Evolutionary conservation across 2,797 vertebrate species (phyloP), one percentile per base, ranked within the genome.

Genomic region (Rhabdomys pumilio): DNA sequence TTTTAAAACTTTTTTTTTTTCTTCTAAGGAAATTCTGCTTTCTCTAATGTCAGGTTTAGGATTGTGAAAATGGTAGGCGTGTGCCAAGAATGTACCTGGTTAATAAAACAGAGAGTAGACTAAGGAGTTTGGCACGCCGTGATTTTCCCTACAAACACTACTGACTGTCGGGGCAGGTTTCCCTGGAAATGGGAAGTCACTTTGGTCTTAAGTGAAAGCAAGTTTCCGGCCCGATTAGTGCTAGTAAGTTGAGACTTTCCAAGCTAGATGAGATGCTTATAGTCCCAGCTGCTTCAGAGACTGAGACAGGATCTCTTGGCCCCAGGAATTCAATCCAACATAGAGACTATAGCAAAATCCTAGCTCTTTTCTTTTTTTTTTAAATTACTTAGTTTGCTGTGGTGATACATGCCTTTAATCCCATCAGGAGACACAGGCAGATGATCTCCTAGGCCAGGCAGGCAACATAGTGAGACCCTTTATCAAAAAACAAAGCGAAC

Each of bases 1-100:
- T 95, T 95, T 95, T 87, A 97, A 97, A 91, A 81, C 93, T 96
- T 41, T 55, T 55, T 67, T 85, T 73, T 55, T 34, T 12, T 19
- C 26, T 8, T 95, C 92, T 93, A 92, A 97, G 95, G 96, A 96
- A 97, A 97, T 88, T 95, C 84, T 55, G 34, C 87, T 79, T 96
- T 96, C 91, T 97, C 15, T 0, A 91, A 92, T 97, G 90, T 97
- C 93, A 97, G 94, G 82, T 93, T 96, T 95, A 93, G 65, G 93
- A 57, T 95, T 83, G 91, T 95, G 95, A 97, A 96, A 97, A 96
- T 14, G 55, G 79, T 89, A 83, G 80, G 75, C 87, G 95, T 53
- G 4, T 69, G 95, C 96, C 93, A 97, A 89, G 75, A 95, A 76
- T 61, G 89, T 94, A 97, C 94, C 97, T 98, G 90, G 95, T 63